Base-by-base conservation (phyloP, 2,888 invertebrate species). In the Lochmaea capreae region DNA sequence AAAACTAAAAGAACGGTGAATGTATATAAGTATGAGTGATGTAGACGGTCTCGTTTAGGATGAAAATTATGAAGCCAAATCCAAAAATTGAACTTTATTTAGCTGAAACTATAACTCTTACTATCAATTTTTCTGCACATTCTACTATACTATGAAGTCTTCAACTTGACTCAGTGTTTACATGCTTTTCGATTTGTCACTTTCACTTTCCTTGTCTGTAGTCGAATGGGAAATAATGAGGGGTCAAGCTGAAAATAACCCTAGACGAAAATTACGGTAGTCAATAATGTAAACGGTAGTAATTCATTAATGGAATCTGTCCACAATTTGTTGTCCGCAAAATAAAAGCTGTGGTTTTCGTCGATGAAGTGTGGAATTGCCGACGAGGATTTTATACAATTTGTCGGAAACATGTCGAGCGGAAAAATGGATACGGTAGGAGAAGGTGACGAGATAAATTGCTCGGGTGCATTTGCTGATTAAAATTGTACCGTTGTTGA, bases 181-280 rank as follows among this genome's bases (percentile, higher is more conserved):
- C 77, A 54, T 54, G 16, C 18, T 18, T 80, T 79, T 80, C 82
- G 84, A 86, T 86, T 86, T 85, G 86, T 85, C 85, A 84, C 85
- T 84, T 84, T 84, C 82, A 83, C 82, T 84, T 83, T 83, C 81
- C 82, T 85, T 85, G 85, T 85, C 84, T 85, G 85, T 85, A 83
- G 82, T 81, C 78, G 79, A 79, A 80, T 80, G 74, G 70, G 77
- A 74, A 76, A 80, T 81, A 79, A 81, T 80, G 80, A 77, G 80
- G 81, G 82, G 82, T 82, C 78, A 82, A 81, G 79, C 78, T 79
- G 81, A 77, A 78, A 79, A 72, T 74, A 76, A 76, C 76, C 77
- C 78, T 74, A 76, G 67, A 65, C 66, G 75, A 65, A 58, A 63
- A 74, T 74, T 76, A 79, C 78, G 74, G 74, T 68, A 61, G 77